Percentiles rank a stretch among this genome's conserved stretches.
Conservation (phyloP, 2,888 invertebrate species). For the Ophioninae sp. region DNA sequence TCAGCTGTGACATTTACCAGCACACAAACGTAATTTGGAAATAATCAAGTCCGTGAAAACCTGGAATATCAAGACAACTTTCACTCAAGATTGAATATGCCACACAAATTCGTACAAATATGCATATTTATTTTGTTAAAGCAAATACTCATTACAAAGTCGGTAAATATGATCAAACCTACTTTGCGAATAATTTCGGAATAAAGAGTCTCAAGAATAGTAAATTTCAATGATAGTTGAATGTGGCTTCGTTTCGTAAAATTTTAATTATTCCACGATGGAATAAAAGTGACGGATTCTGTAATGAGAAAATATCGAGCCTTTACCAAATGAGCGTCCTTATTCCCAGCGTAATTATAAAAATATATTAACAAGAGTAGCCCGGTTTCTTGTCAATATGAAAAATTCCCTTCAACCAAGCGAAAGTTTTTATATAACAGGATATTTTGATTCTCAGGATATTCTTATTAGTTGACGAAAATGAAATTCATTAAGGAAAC, state of each 20-base stretch:
- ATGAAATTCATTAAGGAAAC: not conserved
- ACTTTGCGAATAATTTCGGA: not conserved
- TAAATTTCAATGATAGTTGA: not conserved
- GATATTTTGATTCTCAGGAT: not conserved
- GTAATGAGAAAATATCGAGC: not conserved
- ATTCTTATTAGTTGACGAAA: not conserved
- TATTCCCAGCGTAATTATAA: not conserved
- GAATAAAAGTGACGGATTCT: not conserved
- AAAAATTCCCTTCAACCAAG: not conserved
- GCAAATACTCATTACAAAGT: not conserved
- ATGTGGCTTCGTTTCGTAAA: not conserved
- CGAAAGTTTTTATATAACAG: not conserved
- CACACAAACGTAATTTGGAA: slow-evolving; percentile 22
- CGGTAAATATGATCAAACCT: not conserved
- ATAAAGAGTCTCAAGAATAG: not conserved
- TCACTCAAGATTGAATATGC: slow-evolving; percentile 18
- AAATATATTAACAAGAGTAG: not conserved
- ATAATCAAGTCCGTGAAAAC: slow-evolving; percentile 28
- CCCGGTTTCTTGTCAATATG: not conserved
- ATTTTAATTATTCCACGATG: not conserved
- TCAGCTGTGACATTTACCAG: slow-evolving; percentile 17
- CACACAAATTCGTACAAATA: slow-evolving; percentile 10
- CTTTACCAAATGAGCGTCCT: not conserved
- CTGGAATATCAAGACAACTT: slow-evolving; percentile 34
- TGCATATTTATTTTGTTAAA: slow-evolving; percentile 1